Conservation (phyloP, 2,888 invertebrate species). For the Globia sparganii region DNA sequence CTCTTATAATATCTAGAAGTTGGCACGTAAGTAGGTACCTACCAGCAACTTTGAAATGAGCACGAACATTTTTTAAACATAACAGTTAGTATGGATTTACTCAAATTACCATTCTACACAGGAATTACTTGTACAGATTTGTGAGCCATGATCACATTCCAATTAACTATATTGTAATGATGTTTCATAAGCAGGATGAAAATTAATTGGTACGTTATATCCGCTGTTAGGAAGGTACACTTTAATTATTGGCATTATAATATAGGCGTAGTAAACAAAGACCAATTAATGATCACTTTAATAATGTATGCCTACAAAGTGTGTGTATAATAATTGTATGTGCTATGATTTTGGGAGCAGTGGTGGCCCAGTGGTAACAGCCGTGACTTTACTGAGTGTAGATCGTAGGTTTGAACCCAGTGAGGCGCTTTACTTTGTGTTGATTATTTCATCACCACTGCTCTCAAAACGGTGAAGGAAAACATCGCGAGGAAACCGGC, state of each 20-base stretch:
- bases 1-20: not conserved
- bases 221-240: slow-evolving; percentile 23
- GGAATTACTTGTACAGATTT: not conserved
- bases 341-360: not conserved
- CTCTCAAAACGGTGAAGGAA: not conserved
- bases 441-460: not conserved
- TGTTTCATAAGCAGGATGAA: slow-evolving; percentile 16
- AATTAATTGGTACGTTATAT: slow-evolving; percentile 36
- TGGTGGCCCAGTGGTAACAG: too few relatives aligned
- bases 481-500: not conserved
- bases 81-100: not conserved
- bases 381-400: not conserved
- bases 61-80: not conserved
- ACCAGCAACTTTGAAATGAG: not conserved
- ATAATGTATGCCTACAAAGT: not conserved
- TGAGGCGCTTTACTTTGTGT: not conserved
- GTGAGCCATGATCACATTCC: not conserved
- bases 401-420: not conserved
- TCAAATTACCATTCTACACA: not conserved
- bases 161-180: slow-evolving; percentile 32
- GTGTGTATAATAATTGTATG: not conserved
- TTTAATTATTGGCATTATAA: slow-evolving; percentile 23
- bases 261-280: slow-evolving; percentile 25
- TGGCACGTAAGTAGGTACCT: not conserved
- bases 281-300: slow-evolving; percentile 26